Base-by-base conservation (phyloP, 2,888 invertebrate species). In the Drosophila crucigera region DNA sequence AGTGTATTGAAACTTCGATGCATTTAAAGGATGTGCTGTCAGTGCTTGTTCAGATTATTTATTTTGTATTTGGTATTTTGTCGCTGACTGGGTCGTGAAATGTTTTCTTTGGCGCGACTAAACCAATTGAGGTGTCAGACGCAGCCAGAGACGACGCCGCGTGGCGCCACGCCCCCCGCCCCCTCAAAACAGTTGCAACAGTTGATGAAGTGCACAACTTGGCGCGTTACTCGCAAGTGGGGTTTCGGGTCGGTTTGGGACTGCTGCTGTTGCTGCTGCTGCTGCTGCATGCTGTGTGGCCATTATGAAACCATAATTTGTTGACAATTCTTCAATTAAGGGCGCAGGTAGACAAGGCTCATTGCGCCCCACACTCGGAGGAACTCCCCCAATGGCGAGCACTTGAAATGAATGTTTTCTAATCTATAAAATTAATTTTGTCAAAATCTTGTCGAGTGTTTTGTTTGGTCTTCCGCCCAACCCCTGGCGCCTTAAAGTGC, bases 401-500 rank as follows among this genome's bases (percentile, higher is more conserved):
- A 65, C 37, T 56, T 28, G 54, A 62, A 70, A 68, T 74, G 66
- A 77, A 81, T 81, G 74, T 89, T 87, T 78, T 87, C 83, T 82
- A 88, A 88, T 88, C 91, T 90, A 80, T 90, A 73, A 88, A 88
- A 91, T 88, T 88, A 91, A 88, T 88, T 88, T 91, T 75, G 80
- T 87, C 65, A 64, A 90, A 88, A 77, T 78, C 84, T 75, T 55
- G 73, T 76, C 71, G 66, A 88, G 76, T 78, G 80, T 56, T 83
- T 71, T 80, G 67, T 80, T 74, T 74, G 67, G 49, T 43, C 30
- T 37, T 35, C 47, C 47, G 16, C 11, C 41, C 16, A 25, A 25
- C 5, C 19, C 9, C 4, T 14, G 60, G 22, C 43, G 43, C 54
- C 54, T 50, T 68, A 52, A 52, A 64, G 68, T 73, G 75, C 55